Conservation (phyloP, 1,140 invertebrate species). For the Ridgeia piscesae region DNA sequence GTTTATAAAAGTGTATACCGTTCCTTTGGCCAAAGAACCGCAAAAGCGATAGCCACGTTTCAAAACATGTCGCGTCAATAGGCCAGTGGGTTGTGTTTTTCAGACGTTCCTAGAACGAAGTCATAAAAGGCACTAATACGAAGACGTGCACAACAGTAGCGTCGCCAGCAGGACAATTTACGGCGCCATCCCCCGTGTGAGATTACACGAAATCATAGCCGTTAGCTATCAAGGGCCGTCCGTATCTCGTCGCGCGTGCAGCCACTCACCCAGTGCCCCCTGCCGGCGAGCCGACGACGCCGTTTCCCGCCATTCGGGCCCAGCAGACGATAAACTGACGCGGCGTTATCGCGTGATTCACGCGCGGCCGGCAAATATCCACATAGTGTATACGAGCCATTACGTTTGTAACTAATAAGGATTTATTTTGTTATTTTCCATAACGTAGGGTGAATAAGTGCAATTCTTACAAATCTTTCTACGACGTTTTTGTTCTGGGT, state of each 20-base stretch:
- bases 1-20: neutral
- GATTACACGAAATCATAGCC: neutral
- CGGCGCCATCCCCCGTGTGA: neutral
- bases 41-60: too few species aligned
- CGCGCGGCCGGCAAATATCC: neutral
- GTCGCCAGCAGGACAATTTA: neutral
- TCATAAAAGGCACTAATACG: neutral
- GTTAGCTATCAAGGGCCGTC: neutral
- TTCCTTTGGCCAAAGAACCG: neutral
- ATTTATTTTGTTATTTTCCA: neutral
- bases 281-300: neutral
- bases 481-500: too few species aligned
- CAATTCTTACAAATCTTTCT: too few species aligned
- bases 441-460: too few species aligned
- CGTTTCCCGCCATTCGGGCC: neutral
- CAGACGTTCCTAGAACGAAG: neutral
- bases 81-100: neutral
- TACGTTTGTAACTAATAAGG: neutral
- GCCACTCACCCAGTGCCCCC: neutral
- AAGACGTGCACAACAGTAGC: neutral
- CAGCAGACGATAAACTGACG: neutral
- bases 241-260: neutral
- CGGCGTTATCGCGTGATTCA: neutral
- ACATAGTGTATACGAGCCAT: neutral
- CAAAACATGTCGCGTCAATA: neutral